Evolutionary conservation across 2,888 invertebrate genomes (phyloP), one percentile per base, ranked within the genome.

Genomic region (Tanytarsus gracilentus): DNA sequence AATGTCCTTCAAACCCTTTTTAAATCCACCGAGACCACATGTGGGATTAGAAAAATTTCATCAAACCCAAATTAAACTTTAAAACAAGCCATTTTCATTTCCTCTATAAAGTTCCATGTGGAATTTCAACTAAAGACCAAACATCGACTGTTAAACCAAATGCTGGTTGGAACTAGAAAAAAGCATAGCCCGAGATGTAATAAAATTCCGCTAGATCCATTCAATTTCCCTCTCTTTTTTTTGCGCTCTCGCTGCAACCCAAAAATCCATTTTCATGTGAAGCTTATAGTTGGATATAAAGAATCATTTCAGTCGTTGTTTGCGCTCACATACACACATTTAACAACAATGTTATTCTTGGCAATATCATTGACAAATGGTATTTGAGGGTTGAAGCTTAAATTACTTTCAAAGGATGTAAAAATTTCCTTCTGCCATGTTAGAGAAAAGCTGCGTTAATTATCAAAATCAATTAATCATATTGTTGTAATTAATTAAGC

Each of bases 401-500:
- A 36, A 14, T 36, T 36, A 14, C 36, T 36, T n/a, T 14, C 16
- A 14, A 36, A 16, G 36, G 36, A 36, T 36, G n/a, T 36, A 7
- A n/a, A 36, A 14, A 36, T 36, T 36, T 36, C 5, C 16, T 5
- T 14, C 1, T 36, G 8, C 9, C 16, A 16, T 14, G 14, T 4
- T 14, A 14, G 4, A 36, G 36, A 23, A 11, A 44, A 18, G 44
- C n/a, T 44, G 44, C 23, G 16, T 3, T 36, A 33, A 40, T 55
- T 39, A 40, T 23, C 25, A 14, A 39, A 55, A 55, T 55, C 55
- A 55, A 55, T 55, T 55, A 55, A 55, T 55, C 55, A 55, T 40
- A 44, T 39, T 40, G 53, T 23, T 25, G 23, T 55, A 55, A 55
- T 55, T 55, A 55, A 55, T 55, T 55, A 33, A 55, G 55, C 55